Conservation (phyloP, 2,888 invertebrate species). For the Euzetes globulus region DNA sequence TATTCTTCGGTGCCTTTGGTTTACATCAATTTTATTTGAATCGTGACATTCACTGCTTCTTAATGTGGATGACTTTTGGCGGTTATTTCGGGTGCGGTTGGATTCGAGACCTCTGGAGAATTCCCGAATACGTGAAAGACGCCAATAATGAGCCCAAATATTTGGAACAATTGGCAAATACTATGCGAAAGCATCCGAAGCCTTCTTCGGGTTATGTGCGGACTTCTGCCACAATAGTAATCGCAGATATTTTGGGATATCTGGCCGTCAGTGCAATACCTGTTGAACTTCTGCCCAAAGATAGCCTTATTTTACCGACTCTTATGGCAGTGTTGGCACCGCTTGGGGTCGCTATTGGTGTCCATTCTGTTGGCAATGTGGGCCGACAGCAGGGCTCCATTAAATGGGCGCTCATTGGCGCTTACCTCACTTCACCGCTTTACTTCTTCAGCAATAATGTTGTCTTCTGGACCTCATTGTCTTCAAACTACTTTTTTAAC, state of each 20-base stretch:
- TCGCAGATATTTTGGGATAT: conserved; percentile 72
- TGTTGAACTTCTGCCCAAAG: conserved; percentile 56
- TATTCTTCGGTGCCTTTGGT: conserved; percentile 78
- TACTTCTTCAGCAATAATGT: conserved; percentile 41
- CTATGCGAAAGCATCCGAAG: conserved; percentile 58
- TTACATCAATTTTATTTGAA: conserved; percentile 83
- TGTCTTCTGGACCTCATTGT: conserved; percentile 41
- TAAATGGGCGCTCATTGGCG: conserved; percentile 61
- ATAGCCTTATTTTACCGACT: conserved; percentile 62
- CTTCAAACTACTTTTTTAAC: conserved; percentile 64
- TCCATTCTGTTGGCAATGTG: conserved; percentile 82
- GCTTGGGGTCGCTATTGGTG: conserved; percentile 65
- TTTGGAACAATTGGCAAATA: conserved; percentile 53
- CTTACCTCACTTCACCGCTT: conserved; percentile 65
- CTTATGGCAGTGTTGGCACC: conserved; percentile 64
- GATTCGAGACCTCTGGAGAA: conserved; percentile 72
- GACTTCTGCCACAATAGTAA: conserved; percentile 59
- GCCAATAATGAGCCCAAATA: conserved; percentile 47
- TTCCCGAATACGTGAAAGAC: conserved; percentile 76
- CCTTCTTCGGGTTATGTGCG: conserved; percentile 38
- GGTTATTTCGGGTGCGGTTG: conserved; percentile 79
- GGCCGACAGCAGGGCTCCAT: conserved; percentile 70
- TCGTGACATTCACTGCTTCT: conserved; percentile 78
- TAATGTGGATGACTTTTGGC: conserved; percentile 78
- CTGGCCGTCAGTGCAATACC: conserved; percentile 68